A percentile compares a stretch with the other conserved stretches of the same genome.
These are phyloP conservation scores for Brenthis hecate DNA, from an alignment of 2,888 invertebrate genomes.

Conservation along the genomic window DNA sequence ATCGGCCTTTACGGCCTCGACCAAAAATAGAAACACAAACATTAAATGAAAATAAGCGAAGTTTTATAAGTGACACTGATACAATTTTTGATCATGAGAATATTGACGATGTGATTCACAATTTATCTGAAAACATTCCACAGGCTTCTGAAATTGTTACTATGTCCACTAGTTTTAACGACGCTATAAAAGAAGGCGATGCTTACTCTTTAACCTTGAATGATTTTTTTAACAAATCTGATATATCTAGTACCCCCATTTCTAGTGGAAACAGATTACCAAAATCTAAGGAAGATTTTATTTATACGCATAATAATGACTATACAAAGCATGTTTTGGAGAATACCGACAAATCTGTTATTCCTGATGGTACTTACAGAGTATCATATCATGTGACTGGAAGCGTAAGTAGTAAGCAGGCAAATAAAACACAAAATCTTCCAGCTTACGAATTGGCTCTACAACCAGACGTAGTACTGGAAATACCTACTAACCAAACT, in stretches of 20 bases:
- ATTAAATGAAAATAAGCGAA: slow-evolving; percentile 59
- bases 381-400: slow-evolving; percentile 78
- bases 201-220: slow-evolving; percentile 49
- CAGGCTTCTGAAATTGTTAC: slow-evolving; percentile 53
- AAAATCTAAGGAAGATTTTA: slow-evolving; percentile 66
- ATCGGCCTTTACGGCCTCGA: slow-evolving; percentile 86
- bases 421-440: slow-evolving; percentile 70
- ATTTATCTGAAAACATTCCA: slow-evolving; percentile 48
- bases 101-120: slow-evolving; percentile 57
- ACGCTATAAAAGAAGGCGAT: slow-evolving; percentile 46
- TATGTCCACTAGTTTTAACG: slow-evolving; percentile 44
- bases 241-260: slow-evolving; percentile 41
- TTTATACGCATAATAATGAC: slow-evolving; percentile 41
- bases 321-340: slow-evolving; percentile 33
- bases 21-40: slow-evolving; percentile 73
- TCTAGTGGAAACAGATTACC: slow-evolving; percentile 62
- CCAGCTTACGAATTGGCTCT: slow-evolving; percentile 72
- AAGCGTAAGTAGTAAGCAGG: slow-evolving; percentile 75
- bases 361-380: slow-evolving; percentile 74
- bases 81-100: slow-evolving; percentile 41
- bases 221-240: slow-evolving; percentile 50
- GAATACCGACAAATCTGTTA: slow-evolving; percentile 47
- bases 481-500: slow-evolving; percentile 71
- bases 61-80: slow-evolving; percentile 59
- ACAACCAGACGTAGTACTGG: slow-evolving; percentile 73